Evolutionary conservation across 2,113 vertebrate genomes (phyloP).

Genomic region (Psittacara wagleri): DNA sequence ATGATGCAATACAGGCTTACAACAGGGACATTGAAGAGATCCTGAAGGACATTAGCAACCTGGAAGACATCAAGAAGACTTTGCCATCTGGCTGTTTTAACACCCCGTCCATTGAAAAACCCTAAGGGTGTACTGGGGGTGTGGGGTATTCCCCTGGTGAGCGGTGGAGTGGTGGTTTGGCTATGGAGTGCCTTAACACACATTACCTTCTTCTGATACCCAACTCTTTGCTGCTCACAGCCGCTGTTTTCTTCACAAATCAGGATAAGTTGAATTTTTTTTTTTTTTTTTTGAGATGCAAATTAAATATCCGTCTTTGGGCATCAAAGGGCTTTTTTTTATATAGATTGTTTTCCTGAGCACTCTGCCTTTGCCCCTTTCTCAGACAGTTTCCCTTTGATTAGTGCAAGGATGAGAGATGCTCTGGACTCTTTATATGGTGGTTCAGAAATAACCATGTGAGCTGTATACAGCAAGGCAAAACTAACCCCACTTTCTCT

Average conservation of each 20-base stretch:
- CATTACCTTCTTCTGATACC: conserved; percentile 74
- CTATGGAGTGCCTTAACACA: conserved; percentile 80
- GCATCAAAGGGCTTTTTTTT: conserved; percentile 68
- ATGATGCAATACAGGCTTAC: conserved; percentile 88
- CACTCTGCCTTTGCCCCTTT: conserved; percentile 37
- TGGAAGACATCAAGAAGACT: conserved; percentile 94
- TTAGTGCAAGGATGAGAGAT: conserved; percentile 38
- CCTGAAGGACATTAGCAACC: conserved; percentile 89
- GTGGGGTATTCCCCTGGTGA: conserved; percentile 11
- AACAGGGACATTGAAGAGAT: conserved; percentile 92
- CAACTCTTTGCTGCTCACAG: conserved; percentile 63
- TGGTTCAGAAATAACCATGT: conserved; percentile 33
- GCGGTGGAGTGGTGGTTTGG: conserved; percentile 46
- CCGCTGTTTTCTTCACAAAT: conserved; percentile 67
- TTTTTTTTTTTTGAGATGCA: conserved; percentile 61
- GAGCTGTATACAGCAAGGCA: conserved; percentile 30
- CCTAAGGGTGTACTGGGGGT: conserved; percentile 66
- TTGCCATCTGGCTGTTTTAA: conserved; percentile 95
- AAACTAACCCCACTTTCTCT: background rate
- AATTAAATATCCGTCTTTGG: conserved; percentile 66
- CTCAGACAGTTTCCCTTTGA: conserved; percentile 47
- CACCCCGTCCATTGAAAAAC: conserved; percentile 91
- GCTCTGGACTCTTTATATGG: conserved; percentile 9
- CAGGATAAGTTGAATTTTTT: conserved; percentile 59
- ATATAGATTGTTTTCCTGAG: conserved; percentile 59